These are phyloP conservation scores for Shargacucullia verbasci DNA, from an alignment of 2,888 invertebrate species.

Conservation along the genomic window DNA sequence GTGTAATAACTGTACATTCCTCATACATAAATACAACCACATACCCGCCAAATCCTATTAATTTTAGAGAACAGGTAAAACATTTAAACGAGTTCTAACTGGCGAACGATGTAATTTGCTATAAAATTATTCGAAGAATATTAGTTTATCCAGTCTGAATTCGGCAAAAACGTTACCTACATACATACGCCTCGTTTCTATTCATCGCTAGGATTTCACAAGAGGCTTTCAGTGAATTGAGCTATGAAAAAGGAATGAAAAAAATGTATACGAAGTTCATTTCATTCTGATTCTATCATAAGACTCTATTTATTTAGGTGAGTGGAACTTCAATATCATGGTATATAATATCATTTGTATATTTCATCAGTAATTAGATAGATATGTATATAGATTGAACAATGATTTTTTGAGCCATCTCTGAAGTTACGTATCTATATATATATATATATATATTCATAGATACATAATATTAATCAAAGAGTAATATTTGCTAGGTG, in stretches of 20 bases:
- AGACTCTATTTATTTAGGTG: neutral
- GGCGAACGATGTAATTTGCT: conserved; percentile 6
- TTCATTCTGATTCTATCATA: conserved; percentile 13
- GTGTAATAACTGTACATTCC: conserved; percentile 32
- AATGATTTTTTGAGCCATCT: too few species aligned
- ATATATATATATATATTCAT: too few species aligned
- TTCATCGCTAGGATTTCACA: conserved; percentile 21
- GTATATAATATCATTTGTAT: too few species aligned
- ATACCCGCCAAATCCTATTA: conserved; percentile 19
- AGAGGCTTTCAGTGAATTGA: conserved; percentile 31
- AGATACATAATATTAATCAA: too few species aligned
- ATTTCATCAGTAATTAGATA: too few species aligned
- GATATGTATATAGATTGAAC: too few species aligned
- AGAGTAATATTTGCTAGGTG: neutral
- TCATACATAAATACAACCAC: conserved; percentile 9
- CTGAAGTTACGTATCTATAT: too few species aligned
- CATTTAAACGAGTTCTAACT: conserved; percentile 11
- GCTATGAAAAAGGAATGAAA: conserved; percentile 22
- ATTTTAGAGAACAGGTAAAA: conserved; percentile 27
- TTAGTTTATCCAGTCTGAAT: conserved; percentile 20
- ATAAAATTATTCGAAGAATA: conserved; percentile 21
- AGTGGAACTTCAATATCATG: too few species aligned
- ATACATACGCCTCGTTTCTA: conserved; percentile 17
- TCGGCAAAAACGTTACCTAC: conserved; percentile 10
- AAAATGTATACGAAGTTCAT: conserved; percentile 19